Evolutionary conservation across 2,113 vertebrate species (phyloP).

Genomic region (Podilymbus podiceps): DNA sequence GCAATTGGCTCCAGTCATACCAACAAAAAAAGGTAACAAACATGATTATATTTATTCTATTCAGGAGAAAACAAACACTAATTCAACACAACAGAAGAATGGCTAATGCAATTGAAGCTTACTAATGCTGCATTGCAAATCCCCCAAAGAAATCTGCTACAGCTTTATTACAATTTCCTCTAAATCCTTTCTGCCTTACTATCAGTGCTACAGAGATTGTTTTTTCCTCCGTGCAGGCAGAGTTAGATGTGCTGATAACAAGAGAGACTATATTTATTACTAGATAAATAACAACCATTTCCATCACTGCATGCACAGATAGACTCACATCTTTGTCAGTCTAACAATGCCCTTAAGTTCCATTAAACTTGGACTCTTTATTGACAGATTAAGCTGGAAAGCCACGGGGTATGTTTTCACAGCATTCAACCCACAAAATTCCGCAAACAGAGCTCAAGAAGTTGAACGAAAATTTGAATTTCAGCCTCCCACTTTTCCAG

Average conservation of each 20-base stretch:
- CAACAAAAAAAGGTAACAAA: background rate
- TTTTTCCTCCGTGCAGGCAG: background rate
- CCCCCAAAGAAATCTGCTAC: constrained; percentile 14
- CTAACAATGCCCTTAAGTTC: background rate
- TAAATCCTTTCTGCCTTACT: background rate
- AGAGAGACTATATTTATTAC: background rate
- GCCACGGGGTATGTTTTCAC: background rate
- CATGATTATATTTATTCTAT: constrained; percentile 4
- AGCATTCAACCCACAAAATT: rapidly evolving
- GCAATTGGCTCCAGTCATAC: background rate
- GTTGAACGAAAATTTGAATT: rapidly evolving
- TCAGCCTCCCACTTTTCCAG: background rate
- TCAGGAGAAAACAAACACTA: constrained; percentile 18
- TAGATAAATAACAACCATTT: background rate
- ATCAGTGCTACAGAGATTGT: background rate
- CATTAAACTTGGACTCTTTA: background rate
- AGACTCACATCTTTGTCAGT: background rate
- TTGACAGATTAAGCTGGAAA: background rate
- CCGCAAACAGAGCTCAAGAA: background rate
- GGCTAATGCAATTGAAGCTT: background rate
- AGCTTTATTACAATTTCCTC: constrained; percentile 38
- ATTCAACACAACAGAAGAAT: background rate
- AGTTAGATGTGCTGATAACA: constrained; percentile 15
- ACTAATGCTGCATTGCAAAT: constrained; percentile 3
- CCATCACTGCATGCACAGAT: background rate